Conservation (phyloP, 2,888 invertebrate species). For the Coelogynopora nodosa region DNA sequence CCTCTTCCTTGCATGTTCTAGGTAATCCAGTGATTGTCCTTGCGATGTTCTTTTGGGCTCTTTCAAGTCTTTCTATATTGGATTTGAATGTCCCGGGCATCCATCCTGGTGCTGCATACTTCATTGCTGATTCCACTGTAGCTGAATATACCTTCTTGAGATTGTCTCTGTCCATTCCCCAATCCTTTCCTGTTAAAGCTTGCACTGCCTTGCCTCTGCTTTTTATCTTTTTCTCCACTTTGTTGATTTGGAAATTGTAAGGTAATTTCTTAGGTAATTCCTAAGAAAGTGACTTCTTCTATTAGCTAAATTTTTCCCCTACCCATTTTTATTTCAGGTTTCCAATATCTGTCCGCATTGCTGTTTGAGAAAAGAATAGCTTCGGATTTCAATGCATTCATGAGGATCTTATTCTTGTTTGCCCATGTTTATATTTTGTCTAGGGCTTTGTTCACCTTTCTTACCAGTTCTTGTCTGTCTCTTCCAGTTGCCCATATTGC, state of each 20-base stretch:
- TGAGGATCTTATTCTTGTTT: background rate
- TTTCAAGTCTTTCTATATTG: background rate
- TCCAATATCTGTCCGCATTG: background rate
- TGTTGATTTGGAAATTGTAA: background rate
- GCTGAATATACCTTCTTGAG: background rate
- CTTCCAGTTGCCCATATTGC: background rate
- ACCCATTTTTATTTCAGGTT: background rate
- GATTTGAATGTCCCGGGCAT: background rate
- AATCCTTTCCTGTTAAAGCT: background rate
- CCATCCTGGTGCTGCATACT: background rate
- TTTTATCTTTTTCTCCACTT: background rate
- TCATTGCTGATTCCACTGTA: background rate
- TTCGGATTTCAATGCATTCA: background rate
- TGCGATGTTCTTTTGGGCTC: background rate
- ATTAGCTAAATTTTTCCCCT: background rate
- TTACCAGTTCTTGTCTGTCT: background rate
- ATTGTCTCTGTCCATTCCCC: background rate
- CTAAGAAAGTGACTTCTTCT: background rate
- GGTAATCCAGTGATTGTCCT: background rate
- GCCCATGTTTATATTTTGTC: background rate
- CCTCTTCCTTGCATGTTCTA: background rate
- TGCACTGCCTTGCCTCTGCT: background rate
- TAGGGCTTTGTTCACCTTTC: background rate
- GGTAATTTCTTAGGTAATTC: background rate
- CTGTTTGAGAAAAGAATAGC: background rate